Evolutionary conservation across 1,140 invertebrate species (phyloP).

Genomic region (Lepidotrigona ventralis): DNA sequence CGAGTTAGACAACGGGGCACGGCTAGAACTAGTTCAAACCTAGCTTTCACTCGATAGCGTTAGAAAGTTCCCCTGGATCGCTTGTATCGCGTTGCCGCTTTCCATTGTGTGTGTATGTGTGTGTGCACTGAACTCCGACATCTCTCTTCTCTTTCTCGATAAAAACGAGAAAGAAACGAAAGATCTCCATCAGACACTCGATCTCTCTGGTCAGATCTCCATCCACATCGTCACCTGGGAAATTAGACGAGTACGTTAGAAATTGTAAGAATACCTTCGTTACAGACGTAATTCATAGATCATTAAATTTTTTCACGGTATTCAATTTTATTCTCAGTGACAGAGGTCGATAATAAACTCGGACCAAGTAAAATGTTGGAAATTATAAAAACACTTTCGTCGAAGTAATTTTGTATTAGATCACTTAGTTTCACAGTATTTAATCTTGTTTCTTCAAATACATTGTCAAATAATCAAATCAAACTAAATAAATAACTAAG

Average conservation of each 20-base stretch:
- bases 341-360: background rate
- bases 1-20: constrained; percentile 26
- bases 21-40: constrained; percentile 36
- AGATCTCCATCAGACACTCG: background rate
- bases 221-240: too few relatives aligned
- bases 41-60: constrained; percentile 24
- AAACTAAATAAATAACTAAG: too few relatives aligned
- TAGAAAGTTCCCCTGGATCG: constrained; percentile 15
- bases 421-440: too few relatives aligned
- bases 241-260: background rate
- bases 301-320: background rate
- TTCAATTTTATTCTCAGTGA: background rate
- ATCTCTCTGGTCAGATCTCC: background rate
- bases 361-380: background rate
- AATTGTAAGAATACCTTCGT: too few relatives aligned
- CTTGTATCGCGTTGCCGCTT: background rate
- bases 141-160: background rate
- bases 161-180: background rate
- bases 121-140: background rate
- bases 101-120: background rate
- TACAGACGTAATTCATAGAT: background rate
- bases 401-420: too few relatives aligned
- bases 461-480: too few relatives aligned
- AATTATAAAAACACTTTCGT: too few relatives aligned
- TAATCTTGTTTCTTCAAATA: too few relatives aligned